Base-by-base conservation (phyloP, 2,113 vertebrate species). In the Cottus gobio region DNA sequence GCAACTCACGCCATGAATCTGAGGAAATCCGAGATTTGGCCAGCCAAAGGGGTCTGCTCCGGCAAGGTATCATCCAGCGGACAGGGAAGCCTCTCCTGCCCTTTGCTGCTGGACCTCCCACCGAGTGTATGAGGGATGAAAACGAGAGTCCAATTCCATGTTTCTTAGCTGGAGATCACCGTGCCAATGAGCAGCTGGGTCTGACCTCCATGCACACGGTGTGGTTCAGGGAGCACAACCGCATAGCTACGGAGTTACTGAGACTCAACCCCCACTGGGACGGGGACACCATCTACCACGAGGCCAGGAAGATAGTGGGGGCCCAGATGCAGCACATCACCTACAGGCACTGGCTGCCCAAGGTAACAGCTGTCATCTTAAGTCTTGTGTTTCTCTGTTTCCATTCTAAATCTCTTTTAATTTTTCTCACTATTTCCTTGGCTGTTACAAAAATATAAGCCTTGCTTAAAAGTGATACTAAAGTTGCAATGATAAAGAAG, bases 271-370 rank as follows among this genome's bases (percentile, higher is more conserved):
- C 98, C 0, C 98, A 99, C 87, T 99, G 98, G 98, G 97, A 99
- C 1, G 97, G 98, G 0, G 97, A 99, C 93, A 99, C 97, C 79
- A 95, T 99, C 86, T 99, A 99, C 94, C 96, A 99, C 0, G 98
- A 99, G 92, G 95, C 98, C n/a, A 94, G 98, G 16, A 99, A 99
- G 94, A 95, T 99, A 28, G 95, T 99, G 39, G 98, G 98, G 12
- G 98, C 98, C 7, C 95, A 99, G 94, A 96, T 99, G 95, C 98
- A 99, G 87, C 98, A 99, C 87, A 97, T 99, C 94, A 99, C 98
- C 82, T 99, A 97, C 93, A 96, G 70, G 79, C 98, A 99, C 83
- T 99, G 98, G 98, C 91, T 99, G 50, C 97, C 98, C 60, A 99
- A 99, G 92, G 93, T 94, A 89, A 85, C 4, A 0, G 4, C 26